These are phyloP conservation scores for Leptinotarsa rubiginosa DNA, from an alignment of 2,888 invertebrate genomes.

Conservation along the genomic window DNA sequence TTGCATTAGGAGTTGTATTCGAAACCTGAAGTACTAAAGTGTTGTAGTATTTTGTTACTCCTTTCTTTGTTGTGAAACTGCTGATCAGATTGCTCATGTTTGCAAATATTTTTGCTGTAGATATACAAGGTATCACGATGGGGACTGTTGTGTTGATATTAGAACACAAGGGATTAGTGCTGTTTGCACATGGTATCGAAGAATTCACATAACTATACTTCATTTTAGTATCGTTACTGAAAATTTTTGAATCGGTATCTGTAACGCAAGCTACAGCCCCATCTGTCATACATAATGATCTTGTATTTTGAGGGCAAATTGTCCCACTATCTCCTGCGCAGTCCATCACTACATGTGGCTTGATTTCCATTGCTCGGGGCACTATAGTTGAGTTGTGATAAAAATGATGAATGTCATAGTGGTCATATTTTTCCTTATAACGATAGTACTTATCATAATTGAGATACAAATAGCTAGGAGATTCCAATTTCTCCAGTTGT, in stretches of 20 bases:
- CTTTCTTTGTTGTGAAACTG: constrained; percentile 2
- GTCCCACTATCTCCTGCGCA: constrained; percentile 37
- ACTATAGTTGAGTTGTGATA: constrained; percentile 28
- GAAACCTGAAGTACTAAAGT: constrained; percentile 16
- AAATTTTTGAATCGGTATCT: constrained; percentile 19
- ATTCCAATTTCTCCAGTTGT: constrained; percentile 23
- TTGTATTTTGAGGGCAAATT: constrained; percentile 31
- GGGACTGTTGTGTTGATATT: constrained; percentile 8
- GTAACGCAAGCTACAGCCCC: constrained; percentile 33
- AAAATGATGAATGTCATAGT: constrained; percentile 35
- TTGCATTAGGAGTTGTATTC: neutral
- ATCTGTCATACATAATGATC: constrained; percentile 31
- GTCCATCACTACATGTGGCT: constrained; percentile 24
- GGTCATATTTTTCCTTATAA: constrained; percentile 30
- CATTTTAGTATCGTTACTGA: constrained; percentile 14
- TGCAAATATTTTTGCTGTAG: constrained; percentile 30
- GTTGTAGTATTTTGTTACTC: constrained; percentile 22
- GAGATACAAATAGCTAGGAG: constrained; percentile 31
- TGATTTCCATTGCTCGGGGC: constrained; percentile 28
- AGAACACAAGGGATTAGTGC: constrained; percentile 25
- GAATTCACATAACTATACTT: constrained; percentile 22
- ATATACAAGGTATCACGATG: constrained; percentile 31
- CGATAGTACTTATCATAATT: constrained; percentile 33
- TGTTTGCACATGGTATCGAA: constrained; percentile 24
- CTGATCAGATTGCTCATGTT: constrained; percentile 26